Conservation (phyloP, 2,113 vertebrate genomes). For the Phaethon lepturus region DNA sequence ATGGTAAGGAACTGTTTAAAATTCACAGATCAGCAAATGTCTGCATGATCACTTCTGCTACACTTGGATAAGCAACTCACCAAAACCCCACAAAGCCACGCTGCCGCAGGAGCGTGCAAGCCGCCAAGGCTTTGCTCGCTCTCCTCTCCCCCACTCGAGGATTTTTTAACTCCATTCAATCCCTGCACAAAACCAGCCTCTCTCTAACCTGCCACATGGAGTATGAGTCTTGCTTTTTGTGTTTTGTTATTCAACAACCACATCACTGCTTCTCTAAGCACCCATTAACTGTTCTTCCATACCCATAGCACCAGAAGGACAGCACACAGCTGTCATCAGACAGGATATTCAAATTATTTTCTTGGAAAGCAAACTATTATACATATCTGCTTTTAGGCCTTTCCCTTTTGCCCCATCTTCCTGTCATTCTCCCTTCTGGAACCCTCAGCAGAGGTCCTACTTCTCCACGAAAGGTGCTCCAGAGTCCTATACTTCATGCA, state of each 20-base stretch:
- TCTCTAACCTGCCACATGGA: not conserved
- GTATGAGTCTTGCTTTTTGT: accelerated
- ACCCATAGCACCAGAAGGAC: not conserved
- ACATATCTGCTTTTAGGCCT: not conserved
- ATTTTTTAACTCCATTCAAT: not conserved
- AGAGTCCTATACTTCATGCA: not conserved
- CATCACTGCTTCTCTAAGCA: accelerated
- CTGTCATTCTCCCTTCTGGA: not conserved
- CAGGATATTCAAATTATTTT: not conserved
- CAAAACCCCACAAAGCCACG: not conserved
- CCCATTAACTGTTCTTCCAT: not conserved
- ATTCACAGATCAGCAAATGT: not conserved
- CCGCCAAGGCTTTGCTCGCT: not conserved
- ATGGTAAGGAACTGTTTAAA: not conserved
- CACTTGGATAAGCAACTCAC: not conserved
- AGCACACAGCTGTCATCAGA: not conserved
- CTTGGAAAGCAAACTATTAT: not conserved
- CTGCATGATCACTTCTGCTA: not conserved
- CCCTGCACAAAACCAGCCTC: not conserved
- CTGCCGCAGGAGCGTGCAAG: not conserved
- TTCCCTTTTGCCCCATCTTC: not conserved
- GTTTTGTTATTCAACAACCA: not conserved
- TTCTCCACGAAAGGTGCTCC: not conserved
- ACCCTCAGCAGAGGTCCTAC: not conserved
- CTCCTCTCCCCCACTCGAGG: not conserved